phyloP scores from a whole-genome alignment of 2,113 vertebrate species.

The Tyrannus savana region DNA sequence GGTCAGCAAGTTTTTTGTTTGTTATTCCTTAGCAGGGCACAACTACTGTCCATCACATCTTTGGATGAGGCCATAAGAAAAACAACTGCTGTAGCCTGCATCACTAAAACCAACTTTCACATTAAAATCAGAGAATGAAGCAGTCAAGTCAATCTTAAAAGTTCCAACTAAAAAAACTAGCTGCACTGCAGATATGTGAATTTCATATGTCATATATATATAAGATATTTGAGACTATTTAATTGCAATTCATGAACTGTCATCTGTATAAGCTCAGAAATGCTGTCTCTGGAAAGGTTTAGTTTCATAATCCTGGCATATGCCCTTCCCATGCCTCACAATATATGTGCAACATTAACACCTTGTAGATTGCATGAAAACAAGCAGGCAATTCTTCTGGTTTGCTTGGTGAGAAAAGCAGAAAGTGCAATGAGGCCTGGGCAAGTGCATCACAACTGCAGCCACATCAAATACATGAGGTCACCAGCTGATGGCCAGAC shows the following conservation, averaged over 20 bases:
- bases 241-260: neutral
- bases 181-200: neutral
- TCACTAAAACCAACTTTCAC: neutral
- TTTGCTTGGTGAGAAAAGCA: neutral
- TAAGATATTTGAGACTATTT: neutral
- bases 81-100: neutral
- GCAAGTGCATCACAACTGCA: neutral
- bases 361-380: neutral
- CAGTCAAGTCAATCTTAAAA: neutral
- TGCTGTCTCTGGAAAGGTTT: neutral
- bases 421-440: neutral
- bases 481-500: neutral
- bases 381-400: neutral
- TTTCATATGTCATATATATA: neutral
- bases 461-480: neutral
- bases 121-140: neutral
- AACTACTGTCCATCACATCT: neutral
- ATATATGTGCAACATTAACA: neutral
- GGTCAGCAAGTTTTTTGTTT: neutral
- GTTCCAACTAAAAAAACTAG: neutral
- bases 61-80: neutral
- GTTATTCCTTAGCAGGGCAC: neutral
- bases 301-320: neutral
- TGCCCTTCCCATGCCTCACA: neutral
- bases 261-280: neutral